phyloP scores from a whole-genome alignment of 2,113 vertebrate species.

The Pogona vitticeps region DNA sequence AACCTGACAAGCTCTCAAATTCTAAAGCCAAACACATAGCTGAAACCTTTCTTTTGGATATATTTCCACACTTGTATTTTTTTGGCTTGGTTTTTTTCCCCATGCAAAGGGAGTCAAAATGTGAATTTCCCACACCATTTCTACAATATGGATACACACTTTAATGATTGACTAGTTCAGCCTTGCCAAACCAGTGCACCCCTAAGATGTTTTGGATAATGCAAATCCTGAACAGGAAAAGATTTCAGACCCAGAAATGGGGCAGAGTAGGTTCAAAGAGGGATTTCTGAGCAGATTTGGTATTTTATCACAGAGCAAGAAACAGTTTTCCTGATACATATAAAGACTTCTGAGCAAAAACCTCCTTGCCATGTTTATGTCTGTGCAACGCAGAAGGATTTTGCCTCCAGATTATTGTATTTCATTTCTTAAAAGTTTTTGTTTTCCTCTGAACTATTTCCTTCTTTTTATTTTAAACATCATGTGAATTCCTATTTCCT shows the following conservation, averaged over 20 bases:
- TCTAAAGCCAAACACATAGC: neutral
- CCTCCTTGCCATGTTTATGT: neutral
- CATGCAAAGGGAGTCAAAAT: neutral
- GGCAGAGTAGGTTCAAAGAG: neutral
- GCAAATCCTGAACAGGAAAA: neutral
- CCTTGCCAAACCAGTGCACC: neutral
- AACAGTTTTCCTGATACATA: neutral
- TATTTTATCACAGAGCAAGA: neutral
- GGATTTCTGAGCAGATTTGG: neutral
- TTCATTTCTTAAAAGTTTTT: neutral
- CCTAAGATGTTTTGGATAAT: neutral
- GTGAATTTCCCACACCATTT: neutral
- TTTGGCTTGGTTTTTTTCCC: neutral
- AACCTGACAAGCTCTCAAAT: neutral
- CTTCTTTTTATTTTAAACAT: constrained; percentile 1
- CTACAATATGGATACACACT: neutral
- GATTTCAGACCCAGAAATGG: neutral
- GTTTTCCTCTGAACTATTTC: neutral
- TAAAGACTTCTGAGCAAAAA: fast-evolving
- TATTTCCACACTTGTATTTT: neutral
- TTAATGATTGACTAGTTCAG: neutral
- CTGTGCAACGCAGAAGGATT: neutral
- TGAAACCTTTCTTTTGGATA: neutral
- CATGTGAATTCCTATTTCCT: neutral
- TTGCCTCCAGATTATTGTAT: neutral